Base-by-base conservation (phyloP, 2,888 invertebrate genomes). In the Drosophila conformis region DNA sequence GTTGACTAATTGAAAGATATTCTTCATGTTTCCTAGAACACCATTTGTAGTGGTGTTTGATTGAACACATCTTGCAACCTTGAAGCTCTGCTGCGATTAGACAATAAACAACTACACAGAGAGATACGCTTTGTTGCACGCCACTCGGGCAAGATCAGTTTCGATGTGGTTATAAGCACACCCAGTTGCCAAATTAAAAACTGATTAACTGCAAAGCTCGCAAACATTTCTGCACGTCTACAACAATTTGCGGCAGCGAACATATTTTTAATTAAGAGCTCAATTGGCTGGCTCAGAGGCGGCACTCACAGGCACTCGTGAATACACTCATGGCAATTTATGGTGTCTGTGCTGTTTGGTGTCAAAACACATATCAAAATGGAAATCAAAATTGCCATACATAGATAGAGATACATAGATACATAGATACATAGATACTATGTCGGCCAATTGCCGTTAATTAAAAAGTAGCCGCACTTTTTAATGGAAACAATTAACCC, bases 401-500 rank as follows among this genome's bases (percentile, higher is more conserved):
- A 42, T 51, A 56, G 61, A 48, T 58, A 52, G 38, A 49, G 59
- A 68, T 69, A 73, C 68, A 40, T 51, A 49, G 58, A 68, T 69
- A 73, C 68, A 40, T 51, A 49, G 58, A 68, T 69, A 73, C 68
- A 36, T 29, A 58, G 58, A 65, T 61, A 69, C 69, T 56, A 58
- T 71, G 77, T 69, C 78, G 84, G 85, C 73, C 84, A 90, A 87
- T 88, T 88, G 89, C 56, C 60, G 75, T 83, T 88, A 89, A 88
- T 87, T 87, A 89, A 90, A 88, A 88, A 89, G 89, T 83, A 79
- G 83, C 79, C 76, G 73, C 82, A 70, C 87, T 89, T 89, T 84
- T 87, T 87, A 87, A 90, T 90, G 77, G 83, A 88, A 88, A 88
- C 88, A 90, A 88, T 90, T 88, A 90, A 88, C 90, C 90, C 82